Evolutionary conservation across 2,888 invertebrate species (phyloP).

Genomic region (Andrena flavipes): DNA sequence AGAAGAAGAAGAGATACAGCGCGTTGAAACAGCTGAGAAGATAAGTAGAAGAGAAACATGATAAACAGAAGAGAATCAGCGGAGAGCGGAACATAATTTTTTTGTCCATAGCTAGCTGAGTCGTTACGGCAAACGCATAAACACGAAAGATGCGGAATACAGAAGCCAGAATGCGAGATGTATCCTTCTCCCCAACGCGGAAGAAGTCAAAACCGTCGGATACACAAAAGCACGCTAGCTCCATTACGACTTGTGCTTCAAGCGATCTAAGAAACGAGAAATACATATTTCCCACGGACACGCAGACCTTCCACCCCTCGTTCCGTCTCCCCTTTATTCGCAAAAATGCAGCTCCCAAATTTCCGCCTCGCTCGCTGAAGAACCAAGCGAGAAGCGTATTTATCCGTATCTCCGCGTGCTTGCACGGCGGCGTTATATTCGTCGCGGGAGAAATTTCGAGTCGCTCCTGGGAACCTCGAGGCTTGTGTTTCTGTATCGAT

Average conservation of each 20-base stretch:
- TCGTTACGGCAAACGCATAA: too few relatives aligned
- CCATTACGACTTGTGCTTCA: not conserved
- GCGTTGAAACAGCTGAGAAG: too few relatives aligned
- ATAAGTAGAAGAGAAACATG: too few relatives aligned
- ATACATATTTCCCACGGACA: not conserved
- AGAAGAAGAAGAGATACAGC: too few relatives aligned
- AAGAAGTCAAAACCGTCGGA: not conserved
- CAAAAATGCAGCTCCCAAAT: conserved; percentile 9
- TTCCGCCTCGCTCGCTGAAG: not conserved
- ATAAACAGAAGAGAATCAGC: too few relatives aligned
- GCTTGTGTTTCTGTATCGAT: not conserved
- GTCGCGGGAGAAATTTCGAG: conserved; percentile 15
- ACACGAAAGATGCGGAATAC: too few relatives aligned
- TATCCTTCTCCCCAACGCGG: not conserved
- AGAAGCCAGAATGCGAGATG: too few relatives aligned
- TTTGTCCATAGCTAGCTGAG: too few relatives aligned
- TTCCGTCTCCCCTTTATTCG: not conserved
- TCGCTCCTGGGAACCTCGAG: not conserved
- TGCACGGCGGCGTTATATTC: not conserved
- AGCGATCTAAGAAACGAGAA: not conserved
- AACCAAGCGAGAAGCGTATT: conserved; percentile 8
- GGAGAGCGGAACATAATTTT: too few relatives aligned
- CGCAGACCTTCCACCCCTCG: not conserved
- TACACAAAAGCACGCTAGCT: not conserved
- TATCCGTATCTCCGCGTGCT: not conserved